These are phyloP conservation scores for Kuschelorhynchus macadamiae DNA, from an alignment of 2,888 invertebrate species.

Conservation along the genomic window DNA sequence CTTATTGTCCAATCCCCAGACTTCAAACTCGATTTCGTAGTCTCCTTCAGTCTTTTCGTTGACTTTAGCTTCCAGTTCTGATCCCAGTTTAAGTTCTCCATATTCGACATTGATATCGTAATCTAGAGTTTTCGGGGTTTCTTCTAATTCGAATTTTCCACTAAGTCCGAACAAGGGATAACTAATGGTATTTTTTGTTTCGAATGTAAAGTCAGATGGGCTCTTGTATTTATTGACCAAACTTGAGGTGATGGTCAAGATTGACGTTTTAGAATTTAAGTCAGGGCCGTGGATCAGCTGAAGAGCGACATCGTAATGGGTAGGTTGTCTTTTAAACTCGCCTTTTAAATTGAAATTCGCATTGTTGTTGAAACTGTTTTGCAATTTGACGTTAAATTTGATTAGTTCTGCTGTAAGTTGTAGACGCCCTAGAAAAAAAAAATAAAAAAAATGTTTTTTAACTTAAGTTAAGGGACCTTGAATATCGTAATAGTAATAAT, in stretches of 20 bases:
- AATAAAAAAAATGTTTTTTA: neutral
- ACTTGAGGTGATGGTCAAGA: constrained; percentile 68
- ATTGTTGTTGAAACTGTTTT: constrained; percentile 74
- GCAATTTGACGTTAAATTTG: constrained; percentile 70
- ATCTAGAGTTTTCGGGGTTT: constrained; percentile 73
- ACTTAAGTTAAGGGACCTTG: neutral
- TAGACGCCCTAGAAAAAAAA: constrained; percentile 52
- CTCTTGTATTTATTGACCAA: constrained; percentile 60
- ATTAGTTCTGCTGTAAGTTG: constrained; percentile 67
- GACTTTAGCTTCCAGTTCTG: constrained; percentile 69
- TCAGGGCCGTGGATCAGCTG: constrained; percentile 76
- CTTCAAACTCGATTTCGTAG: constrained; percentile 73
- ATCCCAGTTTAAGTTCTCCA: constrained; percentile 72
- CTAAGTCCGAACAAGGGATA: constrained; percentile 72
- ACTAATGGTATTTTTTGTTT: constrained; percentile 72
- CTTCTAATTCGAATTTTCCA: constrained; percentile 72
- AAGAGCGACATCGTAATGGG: constrained; percentile 54
- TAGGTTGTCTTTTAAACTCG: constrained; percentile 62
- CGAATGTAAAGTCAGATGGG: constrained; percentile 68
- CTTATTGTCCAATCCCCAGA: constrained; percentile 69
- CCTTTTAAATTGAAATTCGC: constrained; percentile 75
- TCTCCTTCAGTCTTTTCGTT: constrained; percentile 70
- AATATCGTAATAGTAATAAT: too few species aligned
- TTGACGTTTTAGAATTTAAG: constrained; percentile 72
- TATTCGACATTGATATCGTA: constrained; percentile 74